Base-by-base conservation (phyloP, 2,797 vertebrate genomes). In the Pagetopsis macropterus region DNA sequence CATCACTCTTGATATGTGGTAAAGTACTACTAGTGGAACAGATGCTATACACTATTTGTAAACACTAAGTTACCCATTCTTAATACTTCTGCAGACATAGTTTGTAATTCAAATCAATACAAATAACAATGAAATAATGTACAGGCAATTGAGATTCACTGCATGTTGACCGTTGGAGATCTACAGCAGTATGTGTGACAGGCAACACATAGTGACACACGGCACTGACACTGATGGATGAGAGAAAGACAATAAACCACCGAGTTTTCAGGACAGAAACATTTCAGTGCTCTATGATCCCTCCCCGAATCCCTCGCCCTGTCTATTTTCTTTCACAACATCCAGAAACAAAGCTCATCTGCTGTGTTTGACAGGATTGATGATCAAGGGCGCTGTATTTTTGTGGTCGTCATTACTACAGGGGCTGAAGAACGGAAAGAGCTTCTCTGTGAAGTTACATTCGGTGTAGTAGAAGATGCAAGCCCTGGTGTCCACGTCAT, bases 341-440 rank as follows among this genome's bases (percentile, higher is more conserved):
- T 3, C 10, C 12, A 3, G 27, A 56, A 65, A 61, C 13, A 12
- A 46, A 68, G 44, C 52, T 87, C 58, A 79, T 19, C 21, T n/a
- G 48, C 4, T 61, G 56, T 11, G 1, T 67, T 54, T 70, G 46
- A 91, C 82, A 27, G 83, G 69, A 27, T 82, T 87, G 50, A 93
- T 87, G 81, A 90, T 84, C 76, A 93, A 55, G 5, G 90, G 82
- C 50, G 70, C 69, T 5, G 64, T 51, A 14, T 91, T 81, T 74
- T 75, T 83, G 31, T 78, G 75, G 0, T 64, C 41, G 0, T 87
- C 65, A n/a, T 68, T 70, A 13, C 3, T 2, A 43, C 74, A 60
- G 8, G 87, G 88, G 69, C 86, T 79, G 60, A 92, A 91, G 69
- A 88, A 90, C 0, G 91, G 91, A 74, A 88, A 87, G n/a, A 92